phyloP scores from a whole-genome alignment of 92 coral and sea anemone species.

The Phymanthus crucifer region DNA sequence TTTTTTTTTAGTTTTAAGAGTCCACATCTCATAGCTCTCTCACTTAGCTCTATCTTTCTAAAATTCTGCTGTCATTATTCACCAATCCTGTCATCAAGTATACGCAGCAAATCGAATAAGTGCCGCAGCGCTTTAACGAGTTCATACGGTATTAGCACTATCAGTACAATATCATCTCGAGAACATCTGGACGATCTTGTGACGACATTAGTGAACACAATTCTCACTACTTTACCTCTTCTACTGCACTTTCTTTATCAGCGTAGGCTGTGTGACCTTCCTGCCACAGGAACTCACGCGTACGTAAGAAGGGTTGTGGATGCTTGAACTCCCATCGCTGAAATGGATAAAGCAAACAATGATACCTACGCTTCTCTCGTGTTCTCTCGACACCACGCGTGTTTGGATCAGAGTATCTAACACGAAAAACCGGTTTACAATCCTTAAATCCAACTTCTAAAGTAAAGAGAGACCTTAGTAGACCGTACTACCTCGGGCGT shows the following conservation, averaged over 20 bases:
- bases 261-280: constrained; percentile 99
- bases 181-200: background rate
- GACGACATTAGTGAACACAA: background rate
- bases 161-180: too few species aligned
- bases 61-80: too few species aligned
- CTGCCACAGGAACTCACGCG: constrained; percentile 98
- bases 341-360: background rate
- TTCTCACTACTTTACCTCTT: constrained; percentile 59
- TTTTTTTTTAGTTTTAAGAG: too few species aligned
- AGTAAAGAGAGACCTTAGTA: too few species aligned
- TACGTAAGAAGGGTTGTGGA: constrained; percentile 93
- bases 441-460: too few species aligned
- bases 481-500: too few species aligned
- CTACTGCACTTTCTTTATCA: constrained; percentile 75
- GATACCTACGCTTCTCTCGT: background rate
- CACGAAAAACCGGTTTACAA: too few species aligned
- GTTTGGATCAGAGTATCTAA: background rate
- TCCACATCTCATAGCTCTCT: too few species aligned
- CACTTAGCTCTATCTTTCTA: too few species aligned
- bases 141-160: too few species aligned
- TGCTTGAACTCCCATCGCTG: constrained; percentile 99
- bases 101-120: background rate
- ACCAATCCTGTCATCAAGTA: too few species aligned
- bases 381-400: background rate
- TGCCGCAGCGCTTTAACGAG: background rate